Percentiles rank a stretch among this genome's conserved stretches.
Evolutionary conservation across 2,888 invertebrate genomes (phyloP).

Genomic region (Nomada ruficornis): DNA sequence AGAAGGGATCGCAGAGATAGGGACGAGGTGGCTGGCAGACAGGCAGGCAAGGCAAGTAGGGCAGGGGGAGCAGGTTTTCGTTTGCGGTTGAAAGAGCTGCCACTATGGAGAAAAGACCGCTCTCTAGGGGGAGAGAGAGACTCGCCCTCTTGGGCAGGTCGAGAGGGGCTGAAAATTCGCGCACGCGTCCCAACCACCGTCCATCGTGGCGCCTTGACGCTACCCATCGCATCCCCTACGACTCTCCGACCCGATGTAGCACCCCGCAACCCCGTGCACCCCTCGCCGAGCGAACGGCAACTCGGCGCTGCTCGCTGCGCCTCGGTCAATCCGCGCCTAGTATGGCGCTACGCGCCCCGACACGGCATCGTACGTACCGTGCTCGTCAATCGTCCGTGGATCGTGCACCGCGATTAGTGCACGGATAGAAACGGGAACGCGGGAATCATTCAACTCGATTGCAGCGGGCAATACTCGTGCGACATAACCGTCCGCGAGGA

Average conservation of each 20-base stretch:
- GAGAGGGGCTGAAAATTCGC: conserved; percentile 68
- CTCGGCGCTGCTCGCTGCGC: conserved; percentile 78
- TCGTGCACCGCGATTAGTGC: conserved; percentile 34
- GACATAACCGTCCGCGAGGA: too few relatives aligned
- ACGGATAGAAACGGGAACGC: conserved; percentile 7
- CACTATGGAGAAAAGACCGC: conserved; percentile 48
- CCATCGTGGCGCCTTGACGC: conserved; percentile 67
- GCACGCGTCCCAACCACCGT: conserved; percentile 71
- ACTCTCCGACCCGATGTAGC: conserved; percentile 42
- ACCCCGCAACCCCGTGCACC: conserved; percentile 59
- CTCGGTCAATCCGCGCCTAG: conserved; percentile 82
- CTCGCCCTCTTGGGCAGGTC: conserved; percentile 38
- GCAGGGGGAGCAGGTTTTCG: conserved; percentile 56
- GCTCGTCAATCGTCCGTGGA: conserved; percentile 37
- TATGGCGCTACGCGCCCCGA: conserved; percentile 82
- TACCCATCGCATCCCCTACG: conserved; percentile 54
- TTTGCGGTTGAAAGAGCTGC: conserved; percentile 62
- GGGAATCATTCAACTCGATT: neutral
- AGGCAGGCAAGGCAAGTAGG: conserved; percentile 46
- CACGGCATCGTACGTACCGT: conserved; percentile 71
- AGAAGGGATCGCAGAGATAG: conserved; percentile 16
- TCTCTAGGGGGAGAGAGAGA: neutral
- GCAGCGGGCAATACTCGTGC: too few relatives aligned
- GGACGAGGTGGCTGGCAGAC: neutral
- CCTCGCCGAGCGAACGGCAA: conserved; percentile 60